Evolutionary conservation across 2,888 invertebrate genomes (phyloP).

Genomic region (Mongoloraphidia duomilia): DNA sequence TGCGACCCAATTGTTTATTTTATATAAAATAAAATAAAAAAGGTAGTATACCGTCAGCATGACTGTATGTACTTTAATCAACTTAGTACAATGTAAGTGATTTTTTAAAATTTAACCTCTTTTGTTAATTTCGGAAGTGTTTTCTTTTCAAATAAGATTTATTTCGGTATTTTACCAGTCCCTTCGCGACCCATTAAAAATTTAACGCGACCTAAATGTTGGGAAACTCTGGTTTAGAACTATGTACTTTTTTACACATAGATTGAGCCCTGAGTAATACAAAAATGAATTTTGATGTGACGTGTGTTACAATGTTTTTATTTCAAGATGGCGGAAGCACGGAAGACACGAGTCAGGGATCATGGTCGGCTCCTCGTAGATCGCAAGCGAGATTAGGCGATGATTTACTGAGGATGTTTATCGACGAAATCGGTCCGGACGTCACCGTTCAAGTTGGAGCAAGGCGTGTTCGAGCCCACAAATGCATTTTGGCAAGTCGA

Average conservation of each 20-base stretch:
- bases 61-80: no score
- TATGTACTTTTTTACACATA: constrained; percentile 9
- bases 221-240: background rate
- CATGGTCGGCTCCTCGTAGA: constrained; percentile 36
- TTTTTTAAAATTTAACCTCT: no score
- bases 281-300: background rate
- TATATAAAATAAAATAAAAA: no score
- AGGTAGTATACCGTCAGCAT: no score
- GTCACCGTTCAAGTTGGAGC: constrained; percentile 75
- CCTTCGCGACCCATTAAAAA: no score
- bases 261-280: constrained; percentile 20
- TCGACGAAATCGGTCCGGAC: constrained; percentile 81
- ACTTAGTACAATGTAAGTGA: no score
- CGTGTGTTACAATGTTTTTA: constrained; percentile 10
- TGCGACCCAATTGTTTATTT: no score
- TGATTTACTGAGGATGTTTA: constrained; percentile 78
- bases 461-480: constrained; percentile 72
- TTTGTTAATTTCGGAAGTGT: no score
- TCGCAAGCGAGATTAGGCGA: constrained; percentile 49
- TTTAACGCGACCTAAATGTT: no score
- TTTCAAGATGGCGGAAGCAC: constrained; percentile 24
- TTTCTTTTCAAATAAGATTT: no score
- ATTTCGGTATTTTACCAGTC: no score
- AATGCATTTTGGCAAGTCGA: constrained; percentile 79
- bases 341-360: constrained; percentile 33